Evolutionary conservation across 2,888 invertebrate genomes (phyloP).

Genomic region (Sipha maydis): DNA sequence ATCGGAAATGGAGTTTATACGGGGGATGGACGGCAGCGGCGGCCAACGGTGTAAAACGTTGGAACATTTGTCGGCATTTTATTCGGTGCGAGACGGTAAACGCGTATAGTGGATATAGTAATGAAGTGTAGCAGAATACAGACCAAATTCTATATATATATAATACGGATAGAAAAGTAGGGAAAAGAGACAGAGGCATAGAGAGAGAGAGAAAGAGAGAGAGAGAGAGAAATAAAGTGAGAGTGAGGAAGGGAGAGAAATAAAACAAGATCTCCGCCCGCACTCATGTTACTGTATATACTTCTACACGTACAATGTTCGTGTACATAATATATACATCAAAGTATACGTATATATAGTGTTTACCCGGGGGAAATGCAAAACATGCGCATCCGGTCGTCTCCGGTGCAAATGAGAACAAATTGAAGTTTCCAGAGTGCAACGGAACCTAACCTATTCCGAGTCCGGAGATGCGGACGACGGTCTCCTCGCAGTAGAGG

Average conservation of each 20-base stretch:
- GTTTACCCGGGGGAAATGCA: conserved; percentile 46
- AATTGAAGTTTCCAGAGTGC: conserved; percentile 45
- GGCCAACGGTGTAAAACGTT: neutral
- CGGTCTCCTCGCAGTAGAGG: neutral
- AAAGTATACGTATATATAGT: neutral
- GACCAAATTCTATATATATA: neutral
- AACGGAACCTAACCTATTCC: neutral
- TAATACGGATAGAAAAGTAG: neutral
- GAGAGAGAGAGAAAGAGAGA: neutral
- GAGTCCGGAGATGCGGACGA: neutral
- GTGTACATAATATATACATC: neutral
- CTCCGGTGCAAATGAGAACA: conserved; percentile 44
- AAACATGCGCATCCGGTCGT: conserved; percentile 40
- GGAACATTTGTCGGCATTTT: neutral
- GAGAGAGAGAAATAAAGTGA: neutral
- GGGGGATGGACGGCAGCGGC: neutral
- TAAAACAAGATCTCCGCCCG: neutral
- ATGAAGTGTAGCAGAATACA: neutral
- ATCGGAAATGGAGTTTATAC: neutral
- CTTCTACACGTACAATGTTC: neutral
- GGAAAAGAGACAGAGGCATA: neutral
- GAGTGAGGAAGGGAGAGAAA: neutral
- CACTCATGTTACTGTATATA: neutral
- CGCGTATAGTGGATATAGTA: neutral
- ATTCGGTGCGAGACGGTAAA: neutral